Evolutionary conservation across 92 coral and sea anemone species (phyloP).

Genomic region (Palythoa grandis): DNA sequence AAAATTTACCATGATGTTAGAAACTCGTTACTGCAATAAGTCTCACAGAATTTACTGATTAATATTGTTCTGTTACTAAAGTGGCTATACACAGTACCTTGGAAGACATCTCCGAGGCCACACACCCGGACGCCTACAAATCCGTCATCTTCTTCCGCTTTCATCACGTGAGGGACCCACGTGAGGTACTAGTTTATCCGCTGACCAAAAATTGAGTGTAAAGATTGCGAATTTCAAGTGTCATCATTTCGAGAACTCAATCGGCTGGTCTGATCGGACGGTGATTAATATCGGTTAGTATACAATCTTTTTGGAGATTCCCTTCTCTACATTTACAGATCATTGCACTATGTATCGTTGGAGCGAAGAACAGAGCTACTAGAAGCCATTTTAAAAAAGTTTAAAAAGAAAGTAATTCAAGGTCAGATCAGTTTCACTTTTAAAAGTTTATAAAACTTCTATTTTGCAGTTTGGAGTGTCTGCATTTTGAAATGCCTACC

Average conservation of each 20-base stretch:
- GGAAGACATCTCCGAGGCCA: neutral
- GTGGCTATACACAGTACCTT: constrained; percentile 11
- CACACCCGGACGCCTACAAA: neutral
- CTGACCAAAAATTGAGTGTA: neutral
- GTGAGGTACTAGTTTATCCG: neutral
- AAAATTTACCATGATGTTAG: too few species aligned
- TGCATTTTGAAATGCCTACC: constrained; percentile 18
- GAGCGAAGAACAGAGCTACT: neutral
- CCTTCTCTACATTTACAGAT: neutral
- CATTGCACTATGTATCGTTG: neutral
- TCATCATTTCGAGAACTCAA: neutral
- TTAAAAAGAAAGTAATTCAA: neutral
- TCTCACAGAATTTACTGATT: neutral
- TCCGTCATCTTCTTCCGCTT: constrained; percentile 33
- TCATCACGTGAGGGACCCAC: constrained; percentile 17
- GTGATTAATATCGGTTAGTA: neutral
- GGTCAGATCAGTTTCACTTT: neutral
- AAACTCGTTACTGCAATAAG: neutral
- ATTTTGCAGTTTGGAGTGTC: neutral
- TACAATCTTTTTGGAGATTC: neutral
- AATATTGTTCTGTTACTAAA: neutral
- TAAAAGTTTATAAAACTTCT: neutral
- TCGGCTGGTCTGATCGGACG: too few species aligned
- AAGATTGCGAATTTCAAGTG: neutral
- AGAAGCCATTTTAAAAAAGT: too few species aligned